These are phyloP conservation scores for Palaemon carinicauda DNA, from an alignment of 1,140 invertebrate genomes.

Conservation along the genomic window DNA sequence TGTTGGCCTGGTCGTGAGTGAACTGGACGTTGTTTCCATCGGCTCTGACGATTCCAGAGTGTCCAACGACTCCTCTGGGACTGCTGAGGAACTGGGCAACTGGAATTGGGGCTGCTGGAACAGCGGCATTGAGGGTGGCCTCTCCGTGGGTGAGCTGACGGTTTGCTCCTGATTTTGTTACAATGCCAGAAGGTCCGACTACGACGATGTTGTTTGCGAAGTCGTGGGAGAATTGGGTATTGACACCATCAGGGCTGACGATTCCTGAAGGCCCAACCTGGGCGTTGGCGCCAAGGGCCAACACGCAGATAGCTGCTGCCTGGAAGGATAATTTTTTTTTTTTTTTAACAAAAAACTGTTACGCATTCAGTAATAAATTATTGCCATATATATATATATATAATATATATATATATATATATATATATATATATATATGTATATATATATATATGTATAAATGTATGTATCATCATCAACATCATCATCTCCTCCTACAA, in stretches of 20 bases:
- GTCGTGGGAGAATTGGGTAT: not conserved
- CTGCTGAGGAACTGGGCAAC: not conserved
- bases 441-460: too few relatives aligned
- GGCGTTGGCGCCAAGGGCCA: not conserved
- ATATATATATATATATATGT: too few relatives aligned
- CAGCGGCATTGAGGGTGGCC: not conserved
- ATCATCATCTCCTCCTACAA: too few relatives aligned
- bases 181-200: not conserved
- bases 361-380: too few relatives aligned
- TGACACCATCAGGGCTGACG: not conserved
- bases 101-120: not conserved
- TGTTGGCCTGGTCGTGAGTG: not conserved
- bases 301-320: too few relatives aligned
- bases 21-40: conserved; percentile 12
- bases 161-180: not conserved
- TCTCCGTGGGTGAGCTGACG: not conserved
- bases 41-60: not conserved
- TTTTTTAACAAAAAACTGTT: too few relatives aligned
- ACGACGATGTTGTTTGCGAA: not conserved
- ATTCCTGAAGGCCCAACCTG: not conserved
- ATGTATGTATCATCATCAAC: too few relatives aligned
- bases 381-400: too few relatives aligned
- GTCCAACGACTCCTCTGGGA: not conserved
- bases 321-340: too few relatives aligned
- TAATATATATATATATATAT: too few relatives aligned